Evolutionary conservation across 2,113 vertebrate species (phyloP).

Genomic region (Poecile atricapillus): DNA sequence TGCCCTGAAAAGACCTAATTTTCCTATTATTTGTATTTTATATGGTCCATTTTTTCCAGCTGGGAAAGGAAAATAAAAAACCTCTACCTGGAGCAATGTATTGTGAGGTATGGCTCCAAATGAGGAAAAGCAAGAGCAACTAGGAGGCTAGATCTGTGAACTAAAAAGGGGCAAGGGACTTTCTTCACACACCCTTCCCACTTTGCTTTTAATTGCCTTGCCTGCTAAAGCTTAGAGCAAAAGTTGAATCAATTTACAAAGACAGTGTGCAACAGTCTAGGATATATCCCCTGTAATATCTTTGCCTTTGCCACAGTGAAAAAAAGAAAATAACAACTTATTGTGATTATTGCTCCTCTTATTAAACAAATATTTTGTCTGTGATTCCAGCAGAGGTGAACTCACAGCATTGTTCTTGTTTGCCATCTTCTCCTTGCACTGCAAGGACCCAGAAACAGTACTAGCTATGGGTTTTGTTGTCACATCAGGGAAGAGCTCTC

Average conservation of each 20-base stretch:
- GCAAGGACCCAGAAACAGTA: background rate
- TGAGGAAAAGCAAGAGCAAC: background rate
- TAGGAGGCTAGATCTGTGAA: background rate
- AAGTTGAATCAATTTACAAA: background rate
- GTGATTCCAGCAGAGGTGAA: background rate
- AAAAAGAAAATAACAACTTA: background rate
- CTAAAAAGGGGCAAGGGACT: background rate
- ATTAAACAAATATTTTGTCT: background rate
- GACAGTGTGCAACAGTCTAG: background rate
- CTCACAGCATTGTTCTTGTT: background rate
- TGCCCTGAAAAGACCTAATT: accelerated
- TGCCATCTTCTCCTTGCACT: background rate
- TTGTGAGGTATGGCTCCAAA: background rate
- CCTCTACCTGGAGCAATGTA: accelerated
- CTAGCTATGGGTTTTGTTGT: background rate
- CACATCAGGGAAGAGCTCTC: background rate
- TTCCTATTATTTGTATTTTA: background rate
- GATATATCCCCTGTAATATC: background rate
- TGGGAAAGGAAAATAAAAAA: background rate
- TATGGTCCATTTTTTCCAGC: accelerated
- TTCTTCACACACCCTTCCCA: background rate
- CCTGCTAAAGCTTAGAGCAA: background rate
- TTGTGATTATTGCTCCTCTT: background rate
- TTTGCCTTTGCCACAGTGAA: background rate
- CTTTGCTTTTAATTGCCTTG: background rate